A percentile compares a stretch with the other conserved stretches of the same genome.
Conservation (phyloP, 35 echinoderm and acorn worm species). For the Acanthaster planci region DNA sequence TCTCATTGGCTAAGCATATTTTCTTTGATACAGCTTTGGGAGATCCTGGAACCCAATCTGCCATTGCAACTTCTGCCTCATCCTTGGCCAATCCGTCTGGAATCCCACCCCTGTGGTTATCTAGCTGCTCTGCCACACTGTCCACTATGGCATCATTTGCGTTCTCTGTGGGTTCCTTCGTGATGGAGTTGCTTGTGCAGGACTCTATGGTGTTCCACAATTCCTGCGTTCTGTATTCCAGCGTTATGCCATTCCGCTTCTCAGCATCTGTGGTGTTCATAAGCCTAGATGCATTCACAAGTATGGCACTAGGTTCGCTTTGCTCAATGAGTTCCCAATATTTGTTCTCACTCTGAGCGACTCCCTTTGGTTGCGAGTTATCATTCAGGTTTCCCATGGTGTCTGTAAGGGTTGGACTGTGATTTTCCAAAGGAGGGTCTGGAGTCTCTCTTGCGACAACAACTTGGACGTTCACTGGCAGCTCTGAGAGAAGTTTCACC, state of each 20-base stretch:
- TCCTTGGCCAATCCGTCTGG: neutral
- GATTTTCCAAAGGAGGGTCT: neutral
- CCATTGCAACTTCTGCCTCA: neutral
- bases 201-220: slow-evolving; percentile 13
- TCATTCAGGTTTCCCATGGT: neutral
- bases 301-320: neutral
- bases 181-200: neutral
- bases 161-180: neutral
- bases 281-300: neutral
- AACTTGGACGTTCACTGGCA: slow-evolving; percentile 59
- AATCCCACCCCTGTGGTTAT: neutral
- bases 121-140: neutral
- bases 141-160: neutral
- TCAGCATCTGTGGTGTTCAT: neutral
- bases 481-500: slow-evolving; percentile 51
- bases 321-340: slow-evolving; percentile 1
- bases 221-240: slow-evolving; percentile 15
- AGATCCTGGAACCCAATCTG: neutral
- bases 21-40: neutral
- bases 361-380: neutral
- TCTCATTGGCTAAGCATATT: neutral
- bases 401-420: neutral
- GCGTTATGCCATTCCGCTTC: slow-evolving; percentile 7
- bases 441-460: slow-evolving; percentile 45
- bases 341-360: neutral